phyloP scores from a whole-genome alignment of 2,888 invertebrate genomes.

The Drosophila kuntzei region DNA sequence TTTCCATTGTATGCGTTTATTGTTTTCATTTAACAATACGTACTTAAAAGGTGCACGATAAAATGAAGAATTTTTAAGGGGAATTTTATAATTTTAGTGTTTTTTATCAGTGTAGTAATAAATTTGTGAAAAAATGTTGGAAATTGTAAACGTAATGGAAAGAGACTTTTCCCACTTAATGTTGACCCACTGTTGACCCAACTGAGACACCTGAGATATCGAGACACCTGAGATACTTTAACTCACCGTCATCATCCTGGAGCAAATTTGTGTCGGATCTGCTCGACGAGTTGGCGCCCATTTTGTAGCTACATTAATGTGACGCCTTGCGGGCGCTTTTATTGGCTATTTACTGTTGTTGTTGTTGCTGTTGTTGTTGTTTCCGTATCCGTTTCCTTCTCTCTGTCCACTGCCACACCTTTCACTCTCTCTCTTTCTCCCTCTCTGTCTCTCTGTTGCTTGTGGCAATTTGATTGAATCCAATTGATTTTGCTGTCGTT shows the following conservation, averaged over 20 bases:
- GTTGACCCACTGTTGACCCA: not conserved
- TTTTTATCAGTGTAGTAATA: too few species aligned
- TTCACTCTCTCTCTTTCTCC: not conserved
- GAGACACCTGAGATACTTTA: not conserved
- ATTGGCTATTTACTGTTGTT: conserved; percentile 25
- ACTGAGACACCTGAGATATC: not conserved
- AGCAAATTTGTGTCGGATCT: conserved; percentile 84
- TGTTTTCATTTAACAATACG: too few species aligned
- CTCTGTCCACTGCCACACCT: conserved; percentile 3
- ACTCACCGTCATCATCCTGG: conserved; percentile 85
- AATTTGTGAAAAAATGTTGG: too few species aligned
- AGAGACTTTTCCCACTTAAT: too few species aligned
- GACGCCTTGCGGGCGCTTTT: conserved; percentile 45
- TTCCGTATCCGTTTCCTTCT: conserved; percentile 20
- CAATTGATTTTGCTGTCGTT: conserved; percentile 57
- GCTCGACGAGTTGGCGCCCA: conserved; percentile 85
- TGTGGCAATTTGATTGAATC: conserved; percentile 56
- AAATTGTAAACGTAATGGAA: too few species aligned
- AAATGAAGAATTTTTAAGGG: too few species aligned
- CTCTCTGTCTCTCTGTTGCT: conserved; percentile 8
- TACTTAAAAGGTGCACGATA: too few species aligned
- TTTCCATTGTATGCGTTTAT: too few species aligned
- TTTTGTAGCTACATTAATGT: conserved; percentile 76
- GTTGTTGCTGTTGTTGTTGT: conserved; percentile 5
- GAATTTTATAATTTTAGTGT: too few species aligned